Percentiles rank a stretch among this genome's conserved stretches.
These are phyloP conservation scores for Drosophila chauvacae DNA, from an alignment of 1,140 invertebrate species.

Conservation along the genomic window DNA sequence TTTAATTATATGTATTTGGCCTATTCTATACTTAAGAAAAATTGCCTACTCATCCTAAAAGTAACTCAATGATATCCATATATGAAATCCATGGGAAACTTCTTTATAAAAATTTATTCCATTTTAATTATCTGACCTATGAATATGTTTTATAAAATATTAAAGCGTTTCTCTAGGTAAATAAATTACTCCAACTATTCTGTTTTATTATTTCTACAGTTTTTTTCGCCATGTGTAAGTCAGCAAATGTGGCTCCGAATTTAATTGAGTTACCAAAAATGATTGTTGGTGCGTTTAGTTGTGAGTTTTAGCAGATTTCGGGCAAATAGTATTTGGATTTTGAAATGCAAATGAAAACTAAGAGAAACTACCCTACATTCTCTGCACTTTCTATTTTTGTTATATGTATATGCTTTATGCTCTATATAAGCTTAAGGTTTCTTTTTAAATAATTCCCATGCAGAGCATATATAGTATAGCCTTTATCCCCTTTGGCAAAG, in stretches of 20 bases:
- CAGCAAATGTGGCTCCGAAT: background rate
- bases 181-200: background rate
- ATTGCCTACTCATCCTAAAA: no score
- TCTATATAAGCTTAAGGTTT: background rate
- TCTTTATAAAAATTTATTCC: no score
- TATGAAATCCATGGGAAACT: no score
- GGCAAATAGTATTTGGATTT: background rate
- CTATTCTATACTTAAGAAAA: no score
- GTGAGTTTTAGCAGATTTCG: background rate
- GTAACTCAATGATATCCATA: no score
- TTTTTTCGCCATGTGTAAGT: background rate
- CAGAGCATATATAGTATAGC: background rate
- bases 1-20: background rate
- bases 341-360: background rate
- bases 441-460: background rate
- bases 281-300: background rate
- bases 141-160: no score
- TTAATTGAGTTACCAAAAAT: conserved; percentile 45
- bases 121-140: no score
- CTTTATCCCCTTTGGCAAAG: background rate
- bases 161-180: no score
- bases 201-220: no score
- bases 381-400: background rate
- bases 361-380: background rate
- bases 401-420: background rate